These are phyloP conservation scores for Bibio marci DNA, from an alignment of 2,888 invertebrate genomes.

Conservation along the genomic window DNA sequence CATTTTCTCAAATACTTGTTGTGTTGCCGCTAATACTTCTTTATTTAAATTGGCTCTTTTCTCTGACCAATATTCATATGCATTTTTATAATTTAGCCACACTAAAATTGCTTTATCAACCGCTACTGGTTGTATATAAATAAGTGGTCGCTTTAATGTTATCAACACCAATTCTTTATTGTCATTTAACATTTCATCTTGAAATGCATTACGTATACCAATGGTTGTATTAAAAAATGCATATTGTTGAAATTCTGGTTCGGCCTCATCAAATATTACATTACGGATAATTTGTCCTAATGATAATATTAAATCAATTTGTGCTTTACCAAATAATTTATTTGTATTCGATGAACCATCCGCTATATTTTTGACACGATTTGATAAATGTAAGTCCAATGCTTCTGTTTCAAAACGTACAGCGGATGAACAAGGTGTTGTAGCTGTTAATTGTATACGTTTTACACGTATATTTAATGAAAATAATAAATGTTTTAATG, in stretches of 20 bases:
- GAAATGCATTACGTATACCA: slow-evolving; percentile 63
- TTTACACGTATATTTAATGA: slow-evolving; percentile 78
- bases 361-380: slow-evolving; percentile 76
- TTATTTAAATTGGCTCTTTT: slow-evolving; percentile 82
- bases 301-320: slow-evolving; percentile 85
- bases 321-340: slow-evolving; percentile 61
- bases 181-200: slow-evolving; percentile 81
- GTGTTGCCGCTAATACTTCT: slow-evolving; percentile 63
- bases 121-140: slow-evolving; percentile 93
- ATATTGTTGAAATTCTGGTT: slow-evolving; percentile 93
- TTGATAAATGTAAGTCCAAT: slow-evolving; percentile 83
- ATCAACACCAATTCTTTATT: slow-evolving; percentile 82
- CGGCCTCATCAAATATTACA: slow-evolving; percentile 92
- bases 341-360: slow-evolving; percentile 42
- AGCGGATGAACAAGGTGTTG: slow-evolving; percentile 93
- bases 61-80: slow-evolving; percentile 98
- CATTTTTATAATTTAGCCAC: slow-evolving; percentile 98
- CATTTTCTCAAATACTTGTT: slow-evolving; percentile 56
- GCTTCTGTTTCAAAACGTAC: slow-evolving; percentile 91
- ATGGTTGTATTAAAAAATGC: slow-evolving; percentile 96
- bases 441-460: slow-evolving; percentile 93
- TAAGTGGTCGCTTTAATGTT: slow-evolving; percentile 78
- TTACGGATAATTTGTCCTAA: slow-evolving; percentile 89
- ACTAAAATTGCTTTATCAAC: slow-evolving; percentile 96
- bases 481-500: slow-evolving; percentile 59